phyloP scores from a whole-genome alignment of 2,797 vertebrate genomes.

The Gymnoscopelus braueri region DNA sequence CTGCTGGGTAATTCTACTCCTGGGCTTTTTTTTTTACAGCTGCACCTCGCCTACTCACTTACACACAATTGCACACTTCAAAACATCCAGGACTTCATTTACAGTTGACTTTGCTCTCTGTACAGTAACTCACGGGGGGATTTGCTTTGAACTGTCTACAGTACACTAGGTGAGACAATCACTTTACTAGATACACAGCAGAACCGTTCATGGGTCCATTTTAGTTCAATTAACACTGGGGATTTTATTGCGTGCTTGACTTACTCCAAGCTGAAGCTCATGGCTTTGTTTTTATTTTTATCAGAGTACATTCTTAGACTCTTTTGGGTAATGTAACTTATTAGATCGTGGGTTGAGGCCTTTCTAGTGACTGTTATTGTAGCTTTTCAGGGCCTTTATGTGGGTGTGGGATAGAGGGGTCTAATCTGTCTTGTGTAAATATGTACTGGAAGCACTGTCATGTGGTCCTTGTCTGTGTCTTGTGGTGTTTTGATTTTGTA shows the following conservation, averaged over 20 bases:
- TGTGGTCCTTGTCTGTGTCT: neutral
- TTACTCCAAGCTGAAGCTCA: neutral
- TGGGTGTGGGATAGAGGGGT: slow-evolving; percentile 18
- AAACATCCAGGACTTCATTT: slow-evolving; percentile 39
- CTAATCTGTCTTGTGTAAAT: slow-evolving; percentile 16
- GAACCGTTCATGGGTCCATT: too few relatives aligned
- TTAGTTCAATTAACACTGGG: too few relatives aligned
- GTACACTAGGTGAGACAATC: too few relatives aligned
- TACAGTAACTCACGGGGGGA: slow-evolving; percentile 46
- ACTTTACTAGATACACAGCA: too few relatives aligned
- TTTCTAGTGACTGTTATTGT: slow-evolving; percentile 20
- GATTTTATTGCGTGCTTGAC: neutral
- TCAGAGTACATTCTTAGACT: neutral
- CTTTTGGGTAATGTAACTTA: neutral
- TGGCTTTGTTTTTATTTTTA: neutral
- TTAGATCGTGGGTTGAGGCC: slow-evolving; percentile 5
- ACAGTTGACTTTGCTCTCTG: slow-evolving; percentile 1
- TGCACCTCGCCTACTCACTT: slow-evolving; percentile 50
- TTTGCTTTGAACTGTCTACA: slow-evolving; percentile 29
- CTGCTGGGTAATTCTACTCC: slow-evolving; percentile 41
- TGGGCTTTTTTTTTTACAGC: slow-evolving; percentile 59
- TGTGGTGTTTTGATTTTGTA: slow-evolving; percentile 2
- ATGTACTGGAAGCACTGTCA: too few relatives aligned
- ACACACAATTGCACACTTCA: slow-evolving; percentile 39
- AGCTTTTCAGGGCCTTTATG: slow-evolving; percentile 21